Conservation (phyloP, 2,888 invertebrate species). For the Acanthococcus lagerstroemiae region DNA sequence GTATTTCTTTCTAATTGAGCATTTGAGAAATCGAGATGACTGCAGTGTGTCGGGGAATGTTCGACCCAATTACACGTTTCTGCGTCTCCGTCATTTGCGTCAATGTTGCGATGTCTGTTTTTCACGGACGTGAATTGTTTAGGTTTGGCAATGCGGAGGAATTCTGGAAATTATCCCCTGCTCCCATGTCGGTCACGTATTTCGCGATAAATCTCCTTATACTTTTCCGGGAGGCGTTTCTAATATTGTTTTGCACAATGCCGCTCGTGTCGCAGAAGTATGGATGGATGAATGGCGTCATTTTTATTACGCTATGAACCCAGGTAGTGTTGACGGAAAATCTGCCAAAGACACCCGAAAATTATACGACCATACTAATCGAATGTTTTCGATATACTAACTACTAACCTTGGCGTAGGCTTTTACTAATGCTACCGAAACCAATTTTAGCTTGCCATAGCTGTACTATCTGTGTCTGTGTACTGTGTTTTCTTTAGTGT, state of each 20-base stretch:
- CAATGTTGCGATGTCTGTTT: background rate
- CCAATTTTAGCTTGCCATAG: too few relatives aligned
- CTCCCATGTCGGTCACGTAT: slow-evolving; percentile 94
- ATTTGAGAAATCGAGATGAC: too few relatives aligned
- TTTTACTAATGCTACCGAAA: slow-evolving; percentile 4
- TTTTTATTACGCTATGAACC: slow-evolving; percentile 98
- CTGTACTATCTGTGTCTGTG: too few relatives aligned
- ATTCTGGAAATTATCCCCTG: slow-evolving; percentile 90
- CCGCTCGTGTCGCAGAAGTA: slow-evolving; percentile 95
- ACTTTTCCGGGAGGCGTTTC: slow-evolving; percentile 98
- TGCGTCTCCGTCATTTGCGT: background rate
- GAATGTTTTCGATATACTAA: background rate
- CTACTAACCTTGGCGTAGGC: background rate
- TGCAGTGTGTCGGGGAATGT: background rate
- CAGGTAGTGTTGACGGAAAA: slow-evolving; percentile 70
- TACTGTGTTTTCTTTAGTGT: too few relatives aligned
- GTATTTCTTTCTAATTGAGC: too few relatives aligned
- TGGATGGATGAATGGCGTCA: slow-evolving; percentile 99
- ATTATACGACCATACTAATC: background rate
- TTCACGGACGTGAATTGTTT: slow-evolving; percentile 36
- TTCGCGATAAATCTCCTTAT: slow-evolving; percentile 96
- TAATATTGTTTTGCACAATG: slow-evolving; percentile 94
- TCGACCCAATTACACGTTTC: background rate
- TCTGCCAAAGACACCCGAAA: background rate
- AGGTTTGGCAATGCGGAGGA: slow-evolving; percentile 97